Percentiles rank a stretch among this genome's conserved stretches.
Conservation (phyloP, 2,797 vertebrate genomes). For the Picus viridis region DNA sequence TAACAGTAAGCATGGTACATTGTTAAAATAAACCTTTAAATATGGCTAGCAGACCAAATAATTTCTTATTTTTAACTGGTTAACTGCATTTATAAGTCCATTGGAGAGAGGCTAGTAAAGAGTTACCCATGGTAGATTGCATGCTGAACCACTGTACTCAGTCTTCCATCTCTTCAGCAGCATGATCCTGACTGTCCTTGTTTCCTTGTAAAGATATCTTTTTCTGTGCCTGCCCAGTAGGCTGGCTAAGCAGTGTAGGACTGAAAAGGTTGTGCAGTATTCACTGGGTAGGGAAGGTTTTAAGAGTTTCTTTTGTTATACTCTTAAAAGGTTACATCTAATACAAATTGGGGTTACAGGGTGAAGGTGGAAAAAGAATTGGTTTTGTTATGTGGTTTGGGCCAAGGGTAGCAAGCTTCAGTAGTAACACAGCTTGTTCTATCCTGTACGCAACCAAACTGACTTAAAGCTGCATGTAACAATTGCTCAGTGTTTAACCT, state of each 20-base stretch:
- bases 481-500: not conserved
- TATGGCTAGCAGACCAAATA: not conserved
- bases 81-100: not conserved
- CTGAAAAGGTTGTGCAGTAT: not conserved
- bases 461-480: not conserved
- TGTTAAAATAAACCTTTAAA: not conserved
- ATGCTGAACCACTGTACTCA: not conserved
- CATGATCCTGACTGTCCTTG: not conserved
- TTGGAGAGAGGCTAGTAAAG: not conserved
- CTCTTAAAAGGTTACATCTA: not conserved
- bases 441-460: rapidly evolving
- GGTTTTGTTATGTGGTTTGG: not conserved
- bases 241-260: rapidly evolving
- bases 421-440: not conserved
- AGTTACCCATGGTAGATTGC: not conserved
- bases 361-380: not conserved
- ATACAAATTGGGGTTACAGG: not conserved
- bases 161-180: not conserved
- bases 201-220: not conserved
- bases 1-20: not conserved
- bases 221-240: not conserved
- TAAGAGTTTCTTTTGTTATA: not conserved
- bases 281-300: not conserved
- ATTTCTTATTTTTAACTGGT: not conserved
- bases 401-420: not conserved